Evolutionary conservation across 1,140 invertebrate genomes (phyloP).

Genomic region (Mizuhopecten yessoensis): DNA sequence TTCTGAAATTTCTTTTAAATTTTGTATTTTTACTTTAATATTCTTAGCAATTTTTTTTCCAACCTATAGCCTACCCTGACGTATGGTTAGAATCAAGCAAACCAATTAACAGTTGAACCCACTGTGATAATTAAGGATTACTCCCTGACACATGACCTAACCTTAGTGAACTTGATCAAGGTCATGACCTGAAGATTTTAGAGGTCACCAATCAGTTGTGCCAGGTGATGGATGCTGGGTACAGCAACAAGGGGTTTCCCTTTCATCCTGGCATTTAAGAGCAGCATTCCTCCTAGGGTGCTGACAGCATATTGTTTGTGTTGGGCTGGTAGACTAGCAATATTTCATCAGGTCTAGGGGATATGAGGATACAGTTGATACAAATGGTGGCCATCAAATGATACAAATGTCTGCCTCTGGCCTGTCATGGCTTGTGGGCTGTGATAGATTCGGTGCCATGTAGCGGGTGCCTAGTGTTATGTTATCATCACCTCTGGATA

Average conservation of each 20-base stretch:
- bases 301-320: conserved; percentile 38
- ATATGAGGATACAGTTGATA: conserved; percentile 11
- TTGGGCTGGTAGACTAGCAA: conserved; percentile 24
- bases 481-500: conserved; percentile 2
- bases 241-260: conserved; percentile 18
- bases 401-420: neutral
- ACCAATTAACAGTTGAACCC: neutral
- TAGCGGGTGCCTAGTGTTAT: neutral
- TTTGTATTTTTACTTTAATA: too few species aligned
- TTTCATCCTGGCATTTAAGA: conserved; percentile 19
- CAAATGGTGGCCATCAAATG: conserved; percentile 32
- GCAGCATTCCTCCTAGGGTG: neutral
- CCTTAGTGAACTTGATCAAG: neutral
- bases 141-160: neutral
- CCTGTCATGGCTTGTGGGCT: conserved; percentile 23
- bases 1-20: too few species aligned
- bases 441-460: conserved; percentile 29
- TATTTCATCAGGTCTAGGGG: neutral
- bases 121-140: neutral
- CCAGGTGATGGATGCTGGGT: neutral
- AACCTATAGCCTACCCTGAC: neutral
- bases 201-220: neutral
- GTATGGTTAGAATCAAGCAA: neutral
- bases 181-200: neutral
- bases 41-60: too few species aligned